Conservation (phyloP, 2,797 vertebrate genomes). For the Schizopygopsis malacanthus region DNA sequence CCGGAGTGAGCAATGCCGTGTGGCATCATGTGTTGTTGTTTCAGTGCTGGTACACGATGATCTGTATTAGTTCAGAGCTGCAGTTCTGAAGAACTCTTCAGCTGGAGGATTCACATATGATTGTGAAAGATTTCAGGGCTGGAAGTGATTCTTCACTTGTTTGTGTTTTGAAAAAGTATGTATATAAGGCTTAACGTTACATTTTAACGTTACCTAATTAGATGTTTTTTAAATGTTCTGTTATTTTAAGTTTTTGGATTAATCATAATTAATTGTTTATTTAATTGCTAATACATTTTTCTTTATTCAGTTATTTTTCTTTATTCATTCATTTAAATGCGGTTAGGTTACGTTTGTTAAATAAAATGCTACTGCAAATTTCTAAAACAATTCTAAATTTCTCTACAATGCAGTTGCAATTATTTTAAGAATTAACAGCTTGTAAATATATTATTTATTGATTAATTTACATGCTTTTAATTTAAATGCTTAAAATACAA, state of each 20-base stretch:
- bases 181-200: too few relatives aligned
- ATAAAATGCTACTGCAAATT: background rate
- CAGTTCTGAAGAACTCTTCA: background rate
- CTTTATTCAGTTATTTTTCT: too few relatives aligned
- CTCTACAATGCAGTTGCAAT: background rate
- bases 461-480: background rate
- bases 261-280: background rate
- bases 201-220: too few relatives aligned
- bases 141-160: background rate
- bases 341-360: background rate
- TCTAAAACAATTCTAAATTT: background rate
- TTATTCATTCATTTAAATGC: background rate
- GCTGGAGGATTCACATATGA: background rate
- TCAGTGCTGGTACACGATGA: background rate
- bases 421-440: background rate
- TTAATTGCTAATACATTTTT: background rate
- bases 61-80: background rate
- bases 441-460: background rate
- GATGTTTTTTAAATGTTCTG: too few relatives aligned
- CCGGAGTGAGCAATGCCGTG: background rate
- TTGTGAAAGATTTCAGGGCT: background rate
- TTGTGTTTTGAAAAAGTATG: background rate
- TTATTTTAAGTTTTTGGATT: background rate
- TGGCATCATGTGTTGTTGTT: conserved; percentile 24
- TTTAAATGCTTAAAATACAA: background rate